A percentile compares a stretch with the other conserved stretches of the same genome.
Evolutionary conservation across 2,797 vertebrate genomes (phyloP).

Genomic region (Phrynocephalus guinanensis): DNA sequence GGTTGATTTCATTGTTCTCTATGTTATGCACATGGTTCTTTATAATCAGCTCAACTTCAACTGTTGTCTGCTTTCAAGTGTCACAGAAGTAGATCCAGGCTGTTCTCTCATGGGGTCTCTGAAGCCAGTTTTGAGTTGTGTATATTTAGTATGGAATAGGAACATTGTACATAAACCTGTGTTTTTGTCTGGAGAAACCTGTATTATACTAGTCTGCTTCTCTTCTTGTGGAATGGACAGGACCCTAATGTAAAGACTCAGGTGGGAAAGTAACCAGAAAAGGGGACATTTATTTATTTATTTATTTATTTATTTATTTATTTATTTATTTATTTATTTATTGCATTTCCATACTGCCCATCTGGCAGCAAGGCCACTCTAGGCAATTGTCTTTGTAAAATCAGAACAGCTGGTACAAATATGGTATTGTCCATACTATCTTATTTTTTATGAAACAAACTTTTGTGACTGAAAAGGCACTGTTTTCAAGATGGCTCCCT

Average conservation of each 20-base stretch:
- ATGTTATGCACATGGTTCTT: background rate
- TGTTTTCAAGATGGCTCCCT: background rate
- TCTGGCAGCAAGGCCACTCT: too few relatives aligned
- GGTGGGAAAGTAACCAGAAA: background rate
- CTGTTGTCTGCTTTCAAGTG: background rate
- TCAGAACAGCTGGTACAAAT: background rate
- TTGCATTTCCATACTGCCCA: too few relatives aligned
- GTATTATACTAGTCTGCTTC: too few relatives aligned
- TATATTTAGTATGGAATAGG: background rate
- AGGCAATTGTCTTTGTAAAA: background rate
- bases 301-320: too few relatives aligned
- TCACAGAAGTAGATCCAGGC: background rate
- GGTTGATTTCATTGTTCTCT: background rate
- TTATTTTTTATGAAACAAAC: background rate
- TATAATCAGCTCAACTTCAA: background rate
- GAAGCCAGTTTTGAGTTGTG: background rate
- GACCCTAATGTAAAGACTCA: background rate
- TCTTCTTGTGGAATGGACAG: too few relatives aligned
- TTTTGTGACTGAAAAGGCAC: background rate
- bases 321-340: too few relatives aligned
- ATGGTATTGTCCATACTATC: background rate
- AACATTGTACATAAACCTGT: background rate
- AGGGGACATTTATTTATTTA: background rate
- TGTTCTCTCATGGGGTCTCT: background rate
- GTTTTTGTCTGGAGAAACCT: too few relatives aligned